These are phyloP conservation scores for Holothuria leucospilota DNA, from an alignment of 53 echinoderm and acorn worm species.

Conservation along the genomic window DNA sequence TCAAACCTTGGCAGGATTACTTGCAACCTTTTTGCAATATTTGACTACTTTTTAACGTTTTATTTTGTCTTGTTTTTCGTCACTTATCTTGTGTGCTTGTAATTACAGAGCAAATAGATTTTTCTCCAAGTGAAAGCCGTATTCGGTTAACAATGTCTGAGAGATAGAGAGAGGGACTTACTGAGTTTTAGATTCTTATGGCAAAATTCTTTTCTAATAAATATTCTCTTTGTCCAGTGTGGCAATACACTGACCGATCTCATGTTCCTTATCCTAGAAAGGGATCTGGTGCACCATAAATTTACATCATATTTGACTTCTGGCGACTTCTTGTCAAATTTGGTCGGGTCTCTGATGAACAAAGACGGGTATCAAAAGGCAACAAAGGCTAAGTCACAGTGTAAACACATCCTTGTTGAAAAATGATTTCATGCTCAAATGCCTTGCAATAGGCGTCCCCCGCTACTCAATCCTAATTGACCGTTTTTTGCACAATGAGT, in stretches of 20 bases:
- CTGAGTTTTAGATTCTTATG: too few relatives aligned
- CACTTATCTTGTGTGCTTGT: background rate
- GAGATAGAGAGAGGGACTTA: too few relatives aligned
- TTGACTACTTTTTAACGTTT: constrained; percentile 2
- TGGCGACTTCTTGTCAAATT: constrained; percentile 36
- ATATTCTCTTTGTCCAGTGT: too few relatives aligned
- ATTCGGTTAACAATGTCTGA: too few relatives aligned
- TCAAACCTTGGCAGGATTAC: background rate
- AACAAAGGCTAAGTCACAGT: constrained; percentile 25
- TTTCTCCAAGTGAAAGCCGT: too few relatives aligned
- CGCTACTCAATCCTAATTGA: constrained; percentile 6
- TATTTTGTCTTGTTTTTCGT: background rate
- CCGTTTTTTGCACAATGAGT: constrained; percentile 18
- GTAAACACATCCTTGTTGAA: constrained; percentile 12
- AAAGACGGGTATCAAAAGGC: background rate
- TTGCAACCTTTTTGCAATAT: background rate
- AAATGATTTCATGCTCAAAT: constrained; percentile 35
- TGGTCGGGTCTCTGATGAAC: background rate
- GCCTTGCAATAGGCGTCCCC: constrained; percentile 1
- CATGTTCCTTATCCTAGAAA: too few relatives aligned
- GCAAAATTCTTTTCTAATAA: too few relatives aligned
- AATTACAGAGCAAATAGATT: too few relatives aligned
- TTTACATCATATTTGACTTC: constrained; percentile 23
- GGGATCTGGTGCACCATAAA: too few relatives aligned
- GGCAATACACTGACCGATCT: too few relatives aligned